Conservation (phyloP, 2,888 invertebrate species). For the Theretra japonica region DNA sequence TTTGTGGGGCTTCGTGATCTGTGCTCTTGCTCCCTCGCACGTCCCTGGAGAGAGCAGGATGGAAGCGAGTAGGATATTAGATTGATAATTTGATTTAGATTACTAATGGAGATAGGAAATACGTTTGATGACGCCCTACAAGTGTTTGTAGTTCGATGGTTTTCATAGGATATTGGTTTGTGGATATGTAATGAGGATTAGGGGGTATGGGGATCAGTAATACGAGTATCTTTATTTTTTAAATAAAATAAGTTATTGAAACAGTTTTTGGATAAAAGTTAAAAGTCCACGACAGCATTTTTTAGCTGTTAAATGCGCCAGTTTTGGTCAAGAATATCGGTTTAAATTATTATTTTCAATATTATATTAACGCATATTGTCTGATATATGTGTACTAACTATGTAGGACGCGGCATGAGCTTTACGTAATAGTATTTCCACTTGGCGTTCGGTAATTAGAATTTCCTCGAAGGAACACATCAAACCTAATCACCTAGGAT, state of each 20-base stretch:
- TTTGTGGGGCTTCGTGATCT: neutral
- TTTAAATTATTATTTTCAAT: no score
- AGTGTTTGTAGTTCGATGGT: slow-evolving; percentile 1
- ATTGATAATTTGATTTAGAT: slow-evolving; percentile 25
- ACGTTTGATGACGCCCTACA: slow-evolving; percentile 15
- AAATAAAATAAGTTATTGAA: no score
- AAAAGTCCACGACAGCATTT: no score
- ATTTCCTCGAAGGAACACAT: neutral
- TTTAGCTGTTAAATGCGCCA: no score
- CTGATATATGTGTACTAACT: no score
- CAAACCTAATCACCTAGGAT: slow-evolving; percentile 10
- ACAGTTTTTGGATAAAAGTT: no score
- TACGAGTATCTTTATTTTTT: neutral
- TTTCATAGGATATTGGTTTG: neutral
- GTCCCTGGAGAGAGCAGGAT: neutral
- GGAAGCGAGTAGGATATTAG: neutral
- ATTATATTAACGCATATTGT: no score
- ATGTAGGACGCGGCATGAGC: neutral
- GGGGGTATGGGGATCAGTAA: neutral
- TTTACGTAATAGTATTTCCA: neutral
- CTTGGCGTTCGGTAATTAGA: neutral
- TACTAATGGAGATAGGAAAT: slow-evolving; percentile 17
- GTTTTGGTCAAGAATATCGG: no score
- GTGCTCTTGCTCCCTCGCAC: neutral
- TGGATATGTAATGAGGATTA: neutral